Evolutionary conservation across 1,140 invertebrate species (phyloP), one percentile per base, ranked within the genome.

Genomic region (Drosophila neocordata): DNA sequence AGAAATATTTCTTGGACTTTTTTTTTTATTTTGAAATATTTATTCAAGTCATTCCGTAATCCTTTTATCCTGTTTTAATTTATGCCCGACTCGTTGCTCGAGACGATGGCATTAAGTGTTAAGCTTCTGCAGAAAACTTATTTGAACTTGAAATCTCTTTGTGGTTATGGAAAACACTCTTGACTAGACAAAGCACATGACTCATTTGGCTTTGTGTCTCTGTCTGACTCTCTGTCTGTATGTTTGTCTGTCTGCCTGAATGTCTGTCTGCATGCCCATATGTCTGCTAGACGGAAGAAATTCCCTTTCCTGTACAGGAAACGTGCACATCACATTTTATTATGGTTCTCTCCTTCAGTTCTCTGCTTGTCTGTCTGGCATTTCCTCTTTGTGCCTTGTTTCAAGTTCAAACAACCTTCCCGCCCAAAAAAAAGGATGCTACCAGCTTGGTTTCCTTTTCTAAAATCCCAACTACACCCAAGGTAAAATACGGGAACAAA

Each of bases 321-420:
- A 87, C 81, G 83, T 85, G 82, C 69, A 27, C 81, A 77, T 69
- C 52, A 58, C 67, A 67, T 81, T 87, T 87, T 74, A 77, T 87
- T 74, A 77, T 67, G 75, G 67, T 78, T 81, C 65, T 60, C 11
- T 20, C 37, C 15, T 22, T 31, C 27, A 31, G 6, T 6, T 31
- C 27, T 31, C 27, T 31, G 6, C 27, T 31, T 31, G 27, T 31
- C 27, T 52, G 74, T 77, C 77, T 70, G 74, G 52, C 65, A 53
- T 67, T 77, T 87, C 82, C 82, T 88, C 78, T 73, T 78, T 72
- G 82, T 87, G 70, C 71, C 53, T 64, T 69, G 48, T 77, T 77
- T 77, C 74, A 77, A 77, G 74, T 77, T 77, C 74, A 77, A 69
- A 71, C 71, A 77, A 70, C 74, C 65, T 71, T 53, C 55, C 51